Base-by-base conservation (phyloP, 2,888 invertebrate species). In the Agrotis ipsilon region DNA sequence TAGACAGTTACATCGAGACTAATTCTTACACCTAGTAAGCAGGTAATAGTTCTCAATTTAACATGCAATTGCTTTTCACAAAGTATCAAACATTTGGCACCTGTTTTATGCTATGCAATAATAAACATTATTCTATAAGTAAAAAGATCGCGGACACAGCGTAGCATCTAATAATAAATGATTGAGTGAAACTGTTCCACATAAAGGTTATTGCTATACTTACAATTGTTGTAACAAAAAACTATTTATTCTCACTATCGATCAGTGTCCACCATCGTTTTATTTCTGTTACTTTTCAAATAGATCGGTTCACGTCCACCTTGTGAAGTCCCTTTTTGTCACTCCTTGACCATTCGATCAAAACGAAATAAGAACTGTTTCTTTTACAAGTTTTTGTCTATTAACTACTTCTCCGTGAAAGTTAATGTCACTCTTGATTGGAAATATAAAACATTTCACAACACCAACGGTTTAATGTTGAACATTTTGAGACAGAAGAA, bases 241-340 rank as follows among this genome's bases (percentile, higher is more conserved):
- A 78, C 68, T 78, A 77, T 83, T 82, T 82, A 81, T 84, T 85
- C 85, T 85, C 73, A 80, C 81, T 79, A 79, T 81, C 80, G 80
- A 81, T 86, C 86, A 77, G 61, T 76, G 74, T 72, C 75, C 69
- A 73, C 61, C 75, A 72, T 84, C 81, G 81, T 86, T 87, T 88
- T 89, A 87, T 84, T 85, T 85, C 83, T 86, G 77, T 86, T 86
- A 82, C 83, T 84, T 87, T 87, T 84, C 86, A 90, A 91, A 90
- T 87, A 90, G 86, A 91, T 90, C 85, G 87, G 83, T 88, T 89
- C 89, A 90, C 89, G 90, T 89, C 81, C 81, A 83, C 72, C 87
- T 88, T 89, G 84, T 80, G 82, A 78, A 87, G 86, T 90, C 88
- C 87, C 88, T 92, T 92, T 92, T 92, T 92, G 89, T 91, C 89